These are phyloP conservation scores for rat (Rattus norvegicus) DNA, from an alignment of 2,113 vertebrate genomes.

Conservation along the genomic window GRCr8 NC_086028.1:99465501-99466000, in stretches of 20 bases:
- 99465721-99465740: neutral
- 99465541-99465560: rapidly evolving
- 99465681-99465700: too few relatives aligned
- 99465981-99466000: neutral
- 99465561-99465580: rapidly evolving
- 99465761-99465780: neutral
- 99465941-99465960: neutral
- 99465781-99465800: neutral
- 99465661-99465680: neutral
- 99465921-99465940: rapidly evolving
- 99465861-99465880: neutral
- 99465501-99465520: neutral
- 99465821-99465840: neutral
- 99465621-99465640: rapidly evolving
- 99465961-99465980: rapidly evolving
- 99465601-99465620: rapidly evolving
- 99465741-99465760: neutral
- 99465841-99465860: slow-evolving; percentile 20
- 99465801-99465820: neutral
- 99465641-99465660: neutral
- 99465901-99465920: rapidly evolving
- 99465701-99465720: neutral
- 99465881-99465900: neutral
- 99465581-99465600: neutral
- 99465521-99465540: neutral